Conservation (phyloP, 2,888 invertebrate species). For the Cataglyphis altisquamis region DNA sequence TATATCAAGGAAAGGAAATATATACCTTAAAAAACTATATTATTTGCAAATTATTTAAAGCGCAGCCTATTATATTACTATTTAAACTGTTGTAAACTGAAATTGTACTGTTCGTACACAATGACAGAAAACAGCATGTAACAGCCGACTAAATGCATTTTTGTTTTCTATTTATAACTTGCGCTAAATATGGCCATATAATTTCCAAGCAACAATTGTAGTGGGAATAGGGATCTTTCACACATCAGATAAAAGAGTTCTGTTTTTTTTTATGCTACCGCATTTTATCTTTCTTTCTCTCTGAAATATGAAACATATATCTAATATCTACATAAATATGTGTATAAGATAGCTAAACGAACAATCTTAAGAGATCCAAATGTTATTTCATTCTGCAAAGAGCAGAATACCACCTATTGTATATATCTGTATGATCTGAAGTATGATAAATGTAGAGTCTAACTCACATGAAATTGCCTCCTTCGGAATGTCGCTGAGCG, state of each 20-base stretch:
- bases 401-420: not conserved
- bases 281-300: not conserved
- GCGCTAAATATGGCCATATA: not conserved
- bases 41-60: not conserved
- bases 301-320: not conserved
- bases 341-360: not conserved
- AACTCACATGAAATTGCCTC: conserved; percentile 87
- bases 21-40: not conserved
- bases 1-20: not conserved
- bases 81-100: not conserved
- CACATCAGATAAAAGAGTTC: not conserved
- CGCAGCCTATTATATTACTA: not conserved
- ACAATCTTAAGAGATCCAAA: not conserved
- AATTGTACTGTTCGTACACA: not conserved
- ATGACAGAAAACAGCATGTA: not conserved
- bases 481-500: conserved; percentile 86
- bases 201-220: not conserved
- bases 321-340: not conserved
- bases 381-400: not conserved
- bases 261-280: not conserved
- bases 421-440: too few species aligned
- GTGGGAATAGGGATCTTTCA: not conserved
- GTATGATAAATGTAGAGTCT: not conserved
- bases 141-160: not conserved
- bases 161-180: not conserved